A percentile compares a stretch with the other conserved stretches of the same genome.
Evolutionary conservation across 1,140 invertebrate genomes (phyloP).

Genomic region (Ctenoplectra terminalis): DNA sequence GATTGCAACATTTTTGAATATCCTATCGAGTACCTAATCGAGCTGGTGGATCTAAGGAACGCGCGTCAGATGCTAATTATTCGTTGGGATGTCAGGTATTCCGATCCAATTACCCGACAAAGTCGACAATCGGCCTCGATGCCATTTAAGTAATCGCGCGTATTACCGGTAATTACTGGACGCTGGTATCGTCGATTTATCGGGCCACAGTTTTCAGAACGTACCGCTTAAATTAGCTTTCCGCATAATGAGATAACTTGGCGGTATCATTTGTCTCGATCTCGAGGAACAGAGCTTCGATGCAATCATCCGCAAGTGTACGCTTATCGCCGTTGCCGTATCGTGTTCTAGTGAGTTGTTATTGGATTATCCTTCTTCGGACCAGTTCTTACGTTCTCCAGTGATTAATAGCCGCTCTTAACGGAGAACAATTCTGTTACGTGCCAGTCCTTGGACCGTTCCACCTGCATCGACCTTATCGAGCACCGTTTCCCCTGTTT

Average conservation of each 20-base stretch:
- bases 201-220: conserved; percentile 34
- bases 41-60: conserved; percentile 1
- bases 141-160: conserved; percentile 50
- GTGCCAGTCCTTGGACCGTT: background rate
- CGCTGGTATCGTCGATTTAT: conserved; percentile 52
- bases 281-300: conserved; percentile 17
- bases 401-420: conserved; percentile 19
- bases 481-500: background rate
- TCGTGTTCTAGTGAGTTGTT: conserved; percentile 23
- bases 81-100: conserved; percentile 43
- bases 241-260: conserved; percentile 58
- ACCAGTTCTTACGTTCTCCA: background rate
- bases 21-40: too few relatives aligned
- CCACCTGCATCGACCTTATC: background rate
- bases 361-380: conserved; percentile 35
- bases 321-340: conserved; percentile 28
- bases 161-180: conserved; percentile 58
- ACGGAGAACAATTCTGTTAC: conserved; percentile 22
- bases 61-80: conserved; percentile 41
- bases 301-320: conserved; percentile 33
- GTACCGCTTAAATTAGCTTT: conserved; percentile 51
- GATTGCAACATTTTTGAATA: background rate
- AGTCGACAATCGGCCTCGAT: conserved; percentile 43
- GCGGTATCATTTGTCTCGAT: conserved; percentile 48
- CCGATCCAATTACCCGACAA: conserved; percentile 44